Evolutionary conservation across 2,113 vertebrate species (phyloP), one percentile per base, ranked within the genome.

Genomic region (Aix galericulata): DNA sequence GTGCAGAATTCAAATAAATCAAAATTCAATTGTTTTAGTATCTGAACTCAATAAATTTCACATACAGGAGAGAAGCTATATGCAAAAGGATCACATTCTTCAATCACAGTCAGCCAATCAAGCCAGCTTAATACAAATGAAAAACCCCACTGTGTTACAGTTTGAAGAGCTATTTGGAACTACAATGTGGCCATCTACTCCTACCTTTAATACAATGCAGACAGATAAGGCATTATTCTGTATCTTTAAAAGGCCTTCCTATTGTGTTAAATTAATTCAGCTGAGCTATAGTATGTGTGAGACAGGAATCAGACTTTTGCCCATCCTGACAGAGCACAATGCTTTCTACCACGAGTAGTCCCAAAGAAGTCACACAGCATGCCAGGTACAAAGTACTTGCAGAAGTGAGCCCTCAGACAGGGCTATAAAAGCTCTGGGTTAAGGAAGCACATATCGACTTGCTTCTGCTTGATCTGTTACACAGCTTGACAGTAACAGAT

Each of bases 401-500:
- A 93, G 87, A 89, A 95, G 75, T 29, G 62, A 96, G 69, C 79
- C 76, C 82, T 84, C 75, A 91, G 86, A 83, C 66, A 91, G 53
- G 64, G 44, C 76, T 80, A 71, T 77, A 87, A 96, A 96, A 94
- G 91, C 79, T 42, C 88, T 71, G 71, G 91, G 86, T 88, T 96
- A 96, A 96, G 84, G 79, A 96, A 90, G 88, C 77, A 91, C 79
- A 94, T 4, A 34, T 68, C 48, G 84, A 14, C 91, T 95, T 82
- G 78, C 80, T 96, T 87, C 87, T 94, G 87, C 91, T 92, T 95
- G 94, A 92, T 95, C 93, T 93, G 76, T 42, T 95, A 90, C 88
- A 91, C 93, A 95, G 93, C 82, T 93, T 93, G 95, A 96, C 93
- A 95, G 94, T 93, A 96, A 96, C 91, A 97, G 94, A 95, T 91